A percentile compares a stretch with the other conserved stretches of the same genome.
These are phyloP conservation scores for Podotricha telesiphe DNA, from an alignment of 2,888 invertebrate genomes.

Conservation along the genomic window DNA sequence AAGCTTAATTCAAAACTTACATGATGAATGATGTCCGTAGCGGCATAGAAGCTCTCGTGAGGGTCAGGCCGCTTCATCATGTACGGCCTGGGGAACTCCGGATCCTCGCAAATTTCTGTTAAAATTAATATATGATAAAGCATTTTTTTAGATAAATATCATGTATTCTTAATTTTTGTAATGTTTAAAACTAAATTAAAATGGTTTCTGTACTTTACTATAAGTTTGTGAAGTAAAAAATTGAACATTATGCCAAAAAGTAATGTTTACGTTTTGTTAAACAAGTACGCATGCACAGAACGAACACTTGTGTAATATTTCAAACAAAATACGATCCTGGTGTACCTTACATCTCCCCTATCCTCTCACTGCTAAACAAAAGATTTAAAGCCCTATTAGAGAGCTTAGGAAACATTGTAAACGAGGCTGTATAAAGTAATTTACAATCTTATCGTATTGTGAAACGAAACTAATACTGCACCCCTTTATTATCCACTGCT, in stretches of 20 bases:
- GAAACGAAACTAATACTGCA: conserved; percentile 46
- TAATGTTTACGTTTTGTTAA: background rate
- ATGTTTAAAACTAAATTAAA: too few species aligned
- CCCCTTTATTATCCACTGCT: conserved; percentile 63
- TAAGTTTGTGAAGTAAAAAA: too few species aligned
- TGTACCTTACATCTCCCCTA: background rate
- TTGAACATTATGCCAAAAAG: background rate
- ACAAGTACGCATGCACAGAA: background rate
- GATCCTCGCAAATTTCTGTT: conserved; percentile 77
- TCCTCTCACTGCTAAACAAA: conserved; percentile 13
- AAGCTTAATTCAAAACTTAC: conserved; percentile 58
- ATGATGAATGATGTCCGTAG: conserved; percentile 89
- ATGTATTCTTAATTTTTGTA: too few species aligned
- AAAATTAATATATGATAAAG: conserved; percentile 42
- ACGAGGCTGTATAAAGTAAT: conserved; percentile 6
- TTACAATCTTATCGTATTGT: conserved; percentile 21
- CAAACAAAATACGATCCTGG: background rate
- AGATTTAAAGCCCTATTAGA: conserved; percentile 13
- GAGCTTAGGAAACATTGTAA: conserved; percentile 8
- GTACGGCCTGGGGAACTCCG: conserved; percentile 75
- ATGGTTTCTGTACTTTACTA: too few species aligned
- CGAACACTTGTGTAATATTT: background rate
- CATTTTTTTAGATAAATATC: background rate
- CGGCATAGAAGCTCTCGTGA: conserved; percentile 88
- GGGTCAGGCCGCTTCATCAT: conserved; percentile 79